Evolutionary conservation across 2,888 invertebrate species (phyloP), one percentile per base, ranked within the genome.

Genomic region (Eretmocerus hayati): DNA sequence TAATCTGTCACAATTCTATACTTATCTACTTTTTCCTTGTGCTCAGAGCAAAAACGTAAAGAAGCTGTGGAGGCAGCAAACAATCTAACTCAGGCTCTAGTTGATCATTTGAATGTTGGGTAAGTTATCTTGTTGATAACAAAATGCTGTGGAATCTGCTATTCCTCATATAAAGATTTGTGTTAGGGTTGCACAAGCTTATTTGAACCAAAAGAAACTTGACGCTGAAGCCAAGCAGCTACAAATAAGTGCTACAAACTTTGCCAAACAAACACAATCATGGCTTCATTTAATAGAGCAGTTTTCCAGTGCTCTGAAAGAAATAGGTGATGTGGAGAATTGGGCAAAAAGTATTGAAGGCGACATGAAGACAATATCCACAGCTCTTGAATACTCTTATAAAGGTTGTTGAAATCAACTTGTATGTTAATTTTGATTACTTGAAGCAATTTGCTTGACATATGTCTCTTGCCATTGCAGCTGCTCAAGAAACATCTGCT

Each of bases 31-130:
- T 51, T 19, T 47, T 45, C 58, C 56, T 76, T 79, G 51, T 73
- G n/a, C n/a, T n/a, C n/a, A 94, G 97, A 97, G 75, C 83, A 84
- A 62, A 89, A 90, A 72, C 82, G 93, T 46, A 92, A 91, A 69
- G 95, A 95, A 72, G 95, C 96, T 18, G 83, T 96, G 51, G 82
- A 84, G 57, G 88, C 96, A 45, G 92, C 96, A 2, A 93, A 90
- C 69, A 87, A 90, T 62, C 76, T 99, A 55, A 95, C 96, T 0
- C 90, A 94, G 69, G 77, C 94, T 26, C 77, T 97, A 26, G 96
- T 97, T 1, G 96, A 97, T 72, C 95, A 97, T 71, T 77, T 99
- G 19, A 99, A 99, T 78, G 91, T 95, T 59, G 95, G 96, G 95
- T 95, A 77, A 74, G 77, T 43, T 22, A 21, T n/a, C n/a, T n/a